phyloP scores from a whole-genome alignment of 2,113 vertebrate genomes.

The Lamprotornis superbus region DNA sequence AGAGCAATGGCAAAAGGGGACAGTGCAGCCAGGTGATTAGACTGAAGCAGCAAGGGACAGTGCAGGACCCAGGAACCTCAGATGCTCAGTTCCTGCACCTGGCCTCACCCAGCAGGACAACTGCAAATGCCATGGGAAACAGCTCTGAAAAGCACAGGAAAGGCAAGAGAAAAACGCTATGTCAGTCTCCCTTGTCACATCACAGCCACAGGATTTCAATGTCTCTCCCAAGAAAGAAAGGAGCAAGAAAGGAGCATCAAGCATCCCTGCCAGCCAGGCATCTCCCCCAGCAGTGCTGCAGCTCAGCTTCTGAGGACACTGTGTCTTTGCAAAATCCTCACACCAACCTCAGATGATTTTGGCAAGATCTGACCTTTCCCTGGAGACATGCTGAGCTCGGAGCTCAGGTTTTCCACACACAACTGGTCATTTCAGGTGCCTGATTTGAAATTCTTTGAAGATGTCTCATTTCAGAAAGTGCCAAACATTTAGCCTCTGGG shows the following conservation, averaged over 20 bases:
- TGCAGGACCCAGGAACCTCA: background rate
- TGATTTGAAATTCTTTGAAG: background rate
- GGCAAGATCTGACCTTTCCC: background rate
- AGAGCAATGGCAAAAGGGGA: background rate
- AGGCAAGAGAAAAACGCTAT: background rate
- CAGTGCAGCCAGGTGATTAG: fast-evolving
- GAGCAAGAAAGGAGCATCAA: background rate
- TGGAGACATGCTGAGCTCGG: fast-evolving
- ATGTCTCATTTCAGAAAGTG: background rate
- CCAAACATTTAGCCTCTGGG: background rate
- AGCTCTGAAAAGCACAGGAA: background rate
- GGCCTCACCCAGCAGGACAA: background rate
- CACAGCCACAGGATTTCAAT: background rate
- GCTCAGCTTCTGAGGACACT: background rate
- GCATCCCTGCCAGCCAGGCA: background rate
- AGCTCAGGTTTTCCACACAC: background rate
- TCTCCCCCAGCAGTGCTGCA: background rate
- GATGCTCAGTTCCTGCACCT: background rate
- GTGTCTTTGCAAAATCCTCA: background rate
- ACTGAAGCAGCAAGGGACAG: background rate
- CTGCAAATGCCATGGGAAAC: fast-evolving
- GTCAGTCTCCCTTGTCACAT: background rate
- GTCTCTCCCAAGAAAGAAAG: background rate
- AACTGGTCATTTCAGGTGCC: background rate
- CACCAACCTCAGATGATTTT: background rate